A percentile compares a stretch with the other conserved stretches of the same genome.
These are phyloP conservation scores for Echinops telfairi DNA, from an alignment of 2,113 vertebrate species.

Conservation along the genomic window DNA sequence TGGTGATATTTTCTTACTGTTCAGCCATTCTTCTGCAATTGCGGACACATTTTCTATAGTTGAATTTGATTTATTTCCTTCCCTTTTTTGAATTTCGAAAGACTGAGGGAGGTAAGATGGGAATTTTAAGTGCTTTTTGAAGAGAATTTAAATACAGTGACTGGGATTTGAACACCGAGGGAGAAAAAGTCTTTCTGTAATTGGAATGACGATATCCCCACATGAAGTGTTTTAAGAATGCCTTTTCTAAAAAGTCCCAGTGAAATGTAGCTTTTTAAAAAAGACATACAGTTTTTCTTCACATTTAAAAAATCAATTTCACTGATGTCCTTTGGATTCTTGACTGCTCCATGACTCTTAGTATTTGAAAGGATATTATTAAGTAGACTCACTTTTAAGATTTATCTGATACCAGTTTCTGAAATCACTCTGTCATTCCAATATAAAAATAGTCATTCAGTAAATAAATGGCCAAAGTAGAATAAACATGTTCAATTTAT, in stretches of 20 bases:
- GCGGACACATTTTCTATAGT: neutral
- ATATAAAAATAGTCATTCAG: neutral
- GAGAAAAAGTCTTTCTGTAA: conserved; percentile 26
- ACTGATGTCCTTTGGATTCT: conserved; percentile 41
- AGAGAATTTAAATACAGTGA: conserved; percentile 63
- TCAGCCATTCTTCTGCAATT: conserved; percentile 57
- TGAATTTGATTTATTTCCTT: conserved; percentile 58
- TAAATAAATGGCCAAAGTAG: conserved; percentile 1
- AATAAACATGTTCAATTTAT: conserved; percentile 38
- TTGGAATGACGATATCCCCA: conserved; percentile 38
- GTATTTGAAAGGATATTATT: conserved; percentile 44
- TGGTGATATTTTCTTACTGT: neutral
- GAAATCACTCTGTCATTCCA: neutral
- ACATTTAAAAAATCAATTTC: conserved; percentile 57
- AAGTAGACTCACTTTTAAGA: conserved; percentile 2
- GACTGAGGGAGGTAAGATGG: neutral
- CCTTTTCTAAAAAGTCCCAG: conserved; percentile 15
- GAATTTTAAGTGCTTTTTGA: conserved; percentile 61
- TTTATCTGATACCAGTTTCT: neutral
- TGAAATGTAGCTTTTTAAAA: conserved; percentile 57
- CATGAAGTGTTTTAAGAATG: conserved; percentile 2
- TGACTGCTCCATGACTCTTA: conserved; percentile 31
- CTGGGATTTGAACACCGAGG: neutral
- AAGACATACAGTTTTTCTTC: conserved; percentile 19
- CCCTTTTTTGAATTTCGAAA: conserved; percentile 53